phyloP scores from a whole-genome alignment of 2,888 invertebrate genomes.

The Thymelicus sylvestris region DNA sequence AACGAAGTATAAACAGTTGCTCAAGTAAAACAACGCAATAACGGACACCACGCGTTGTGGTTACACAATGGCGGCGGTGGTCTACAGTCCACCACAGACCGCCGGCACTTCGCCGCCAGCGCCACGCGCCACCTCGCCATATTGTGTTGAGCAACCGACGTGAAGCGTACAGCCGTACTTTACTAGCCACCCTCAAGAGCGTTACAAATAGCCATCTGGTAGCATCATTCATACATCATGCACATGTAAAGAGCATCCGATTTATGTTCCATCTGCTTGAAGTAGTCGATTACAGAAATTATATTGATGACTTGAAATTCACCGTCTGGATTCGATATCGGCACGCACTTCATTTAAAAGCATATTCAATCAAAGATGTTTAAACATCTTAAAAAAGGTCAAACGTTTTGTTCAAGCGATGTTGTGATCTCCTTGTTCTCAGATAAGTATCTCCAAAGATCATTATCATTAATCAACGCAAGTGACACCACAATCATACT shows the following conservation, averaged over 20 bases:
- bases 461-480: no score
- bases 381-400: no score
- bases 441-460: no score
- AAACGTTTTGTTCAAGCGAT: no score
- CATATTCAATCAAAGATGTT: no score
- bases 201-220: background rate
- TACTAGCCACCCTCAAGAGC: background rate
- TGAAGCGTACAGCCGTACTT: no score
- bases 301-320: no score
- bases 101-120: background rate
- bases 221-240: no score
- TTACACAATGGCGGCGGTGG: background rate
- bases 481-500: background rate
- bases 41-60: conserved; percentile 5
- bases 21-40: background rate
- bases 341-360: no score
- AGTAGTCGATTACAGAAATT: no score
- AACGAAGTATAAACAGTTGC: conserved; percentile 9
- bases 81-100: background rate
- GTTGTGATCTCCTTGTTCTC: no score
- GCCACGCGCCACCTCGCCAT: background rate
- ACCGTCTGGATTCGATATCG: no score
- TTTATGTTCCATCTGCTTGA: background rate
- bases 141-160: background rate
- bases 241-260: background rate